Evolutionary conservation across 2,113 vertebrate species (phyloP).

Genomic region (Charina bottae): DNA sequence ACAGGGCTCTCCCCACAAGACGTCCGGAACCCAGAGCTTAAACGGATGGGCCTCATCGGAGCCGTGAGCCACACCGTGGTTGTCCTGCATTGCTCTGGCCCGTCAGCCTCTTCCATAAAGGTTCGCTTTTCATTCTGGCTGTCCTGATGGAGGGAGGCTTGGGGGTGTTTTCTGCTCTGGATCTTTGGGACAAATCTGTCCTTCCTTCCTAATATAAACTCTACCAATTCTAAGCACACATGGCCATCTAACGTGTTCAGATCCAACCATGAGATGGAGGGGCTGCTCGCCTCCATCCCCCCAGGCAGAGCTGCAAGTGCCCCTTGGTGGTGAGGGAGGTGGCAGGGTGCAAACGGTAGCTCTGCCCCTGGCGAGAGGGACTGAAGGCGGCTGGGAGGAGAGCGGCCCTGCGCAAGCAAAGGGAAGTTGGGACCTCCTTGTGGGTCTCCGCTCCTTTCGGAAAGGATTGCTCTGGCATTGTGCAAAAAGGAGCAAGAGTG

Average conservation of each 20-base stretch:
- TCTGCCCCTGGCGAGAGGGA: background rate
- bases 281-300: background rate
- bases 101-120: background rate
- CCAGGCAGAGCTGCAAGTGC: background rate
- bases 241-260: background rate
- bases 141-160: background rate
- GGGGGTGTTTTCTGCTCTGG: background rate
- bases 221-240: background rate
- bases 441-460: too few relatives aligned
- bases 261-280: background rate
- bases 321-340: background rate
- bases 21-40: too few relatives aligned
- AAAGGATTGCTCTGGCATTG: background rate
- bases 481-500: background rate
- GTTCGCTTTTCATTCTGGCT: background rate
- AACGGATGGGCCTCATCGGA: background rate
- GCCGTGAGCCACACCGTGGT: too few relatives aligned
- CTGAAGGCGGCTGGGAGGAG: background rate
- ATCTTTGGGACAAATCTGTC: too few relatives aligned
- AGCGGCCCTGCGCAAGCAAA: background rate
- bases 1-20: background rate
- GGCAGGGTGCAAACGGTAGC: background rate
- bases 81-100: background rate
- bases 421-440: background rate
- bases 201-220: background rate